Evolutionary conservation across 2,113 vertebrate genomes (phyloP).

Genomic region (Ptyas mucosa): DNA sequence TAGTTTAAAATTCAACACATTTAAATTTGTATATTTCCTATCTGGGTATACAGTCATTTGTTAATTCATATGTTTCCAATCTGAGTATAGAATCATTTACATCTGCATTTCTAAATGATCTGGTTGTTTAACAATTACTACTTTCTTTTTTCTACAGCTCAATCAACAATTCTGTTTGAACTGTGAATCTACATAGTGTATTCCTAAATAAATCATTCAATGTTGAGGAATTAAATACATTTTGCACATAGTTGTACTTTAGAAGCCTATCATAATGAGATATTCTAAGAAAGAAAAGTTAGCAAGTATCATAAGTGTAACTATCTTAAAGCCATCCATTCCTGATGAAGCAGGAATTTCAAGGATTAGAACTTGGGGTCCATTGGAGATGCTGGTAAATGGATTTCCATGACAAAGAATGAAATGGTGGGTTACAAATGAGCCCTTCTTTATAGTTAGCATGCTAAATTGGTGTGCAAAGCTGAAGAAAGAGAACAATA

Average conservation of each 20-base stretch:
- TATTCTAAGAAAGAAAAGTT: conserved; percentile 31
- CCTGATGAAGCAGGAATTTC: conserved; percentile 43
- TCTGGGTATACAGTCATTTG: neutral
- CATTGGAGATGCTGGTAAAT: conserved; percentile 57
- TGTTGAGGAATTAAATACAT: conserved; percentile 13
- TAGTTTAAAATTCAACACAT: neutral
- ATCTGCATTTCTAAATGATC: neutral
- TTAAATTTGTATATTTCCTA: neutral
- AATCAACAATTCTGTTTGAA: neutral
- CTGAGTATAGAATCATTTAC: neutral
- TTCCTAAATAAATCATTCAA: conserved; percentile 5
- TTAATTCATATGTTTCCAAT: neutral
- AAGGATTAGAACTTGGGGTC: conserved; percentile 48
- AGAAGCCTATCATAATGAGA: conserved; percentile 27
- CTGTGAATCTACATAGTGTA: neutral
- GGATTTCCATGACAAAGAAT: conserved; percentile 63
- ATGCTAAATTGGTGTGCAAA: conserved; percentile 65
- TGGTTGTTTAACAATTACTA: neutral
- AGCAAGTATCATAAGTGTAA: conserved; percentile 27
- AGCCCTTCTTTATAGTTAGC: conserved; percentile 63
- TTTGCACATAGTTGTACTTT: conserved; percentile 40
- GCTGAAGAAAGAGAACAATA: conserved; percentile 77
- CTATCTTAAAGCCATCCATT: conserved; percentile 23
- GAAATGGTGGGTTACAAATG: conserved; percentile 70
- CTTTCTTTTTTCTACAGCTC: neutral